Base-by-base conservation (phyloP, 2,113 vertebrate genomes). In the Lophius piscatorius region DNA sequence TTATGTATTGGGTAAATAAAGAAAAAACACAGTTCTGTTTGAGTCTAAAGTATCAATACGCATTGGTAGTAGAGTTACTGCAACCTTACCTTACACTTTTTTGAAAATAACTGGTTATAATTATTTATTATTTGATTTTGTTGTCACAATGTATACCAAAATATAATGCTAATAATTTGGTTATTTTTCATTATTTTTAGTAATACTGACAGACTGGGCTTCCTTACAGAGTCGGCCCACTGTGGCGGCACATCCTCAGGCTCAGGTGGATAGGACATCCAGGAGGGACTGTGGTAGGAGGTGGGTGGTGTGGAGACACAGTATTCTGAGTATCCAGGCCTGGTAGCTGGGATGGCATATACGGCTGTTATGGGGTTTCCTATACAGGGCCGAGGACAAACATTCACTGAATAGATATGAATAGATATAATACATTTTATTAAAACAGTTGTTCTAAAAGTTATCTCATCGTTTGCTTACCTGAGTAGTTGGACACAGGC, bases 281-380 rank as follows among this genome's bases (percentile, higher is more conserved):
- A 99, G 76, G 94, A 94, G 16, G 96, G 96, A 84, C 90, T 96
- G 79, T 94, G 93, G 71, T 99, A 99, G 40, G 95, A 95, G 0
- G 93, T 92, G 48, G 96, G 93, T 9, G 97, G 94, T 0, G 95
- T 94, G 42, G 95, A 94, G 70, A 97, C 94, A 70, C 94, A 95
- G 85, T 98, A 98, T 65, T 94, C 96, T 0, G 94, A 93, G 89
- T 95, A 95, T 72, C 93, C 94, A 0, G 95, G 80, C 80, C 94
- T 90, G 85, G 91, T 93, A 80, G 95, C 94, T 78, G 97, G 97
- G 80, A 98, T 98, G 87, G 97, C 94, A 50, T 98, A 99, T 72
- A 99, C 95, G 20, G 97, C 95, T 35, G 96, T 96, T 71, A 97
- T 96, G 0, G 97, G 95, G 79, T 93, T 98, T 93, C 96, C 97